phyloP scores from a whole-genome alignment of 1,140 invertebrate species.

The Samia ricini region DNA sequence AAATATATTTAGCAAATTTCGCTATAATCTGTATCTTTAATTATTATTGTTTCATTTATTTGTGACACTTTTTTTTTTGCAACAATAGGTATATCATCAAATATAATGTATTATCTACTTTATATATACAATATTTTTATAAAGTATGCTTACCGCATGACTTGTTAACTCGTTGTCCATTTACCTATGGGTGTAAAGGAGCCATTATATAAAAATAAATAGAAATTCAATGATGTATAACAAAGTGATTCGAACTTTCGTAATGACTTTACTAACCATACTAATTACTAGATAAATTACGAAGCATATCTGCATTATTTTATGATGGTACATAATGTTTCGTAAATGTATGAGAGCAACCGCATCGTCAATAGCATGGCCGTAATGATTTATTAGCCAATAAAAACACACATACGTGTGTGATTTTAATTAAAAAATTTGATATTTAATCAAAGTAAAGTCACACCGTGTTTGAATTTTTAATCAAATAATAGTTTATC shows the following conservation, averaged over 20 bases:
- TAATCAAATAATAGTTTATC: slow-evolving; percentile 8
- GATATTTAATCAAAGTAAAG: slow-evolving; percentile 13
- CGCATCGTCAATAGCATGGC: slow-evolving; percentile 27
- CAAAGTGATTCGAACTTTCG: not conserved
- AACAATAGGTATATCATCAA: no score
- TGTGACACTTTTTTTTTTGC: no score
- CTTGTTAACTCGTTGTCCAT: slow-evolving; percentile 32
- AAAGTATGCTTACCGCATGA: slow-evolving; percentile 37
- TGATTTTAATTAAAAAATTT: slow-evolving; percentile 38
- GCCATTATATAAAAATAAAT: not conserved
- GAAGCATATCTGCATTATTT: slow-evolving; percentile 38
- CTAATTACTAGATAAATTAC: slow-evolving; percentile 23
- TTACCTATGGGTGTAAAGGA: slow-evolving; percentile 9
- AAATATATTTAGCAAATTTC: no score
- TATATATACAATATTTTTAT: not conserved
- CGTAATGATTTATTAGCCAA: slow-evolving; percentile 34
- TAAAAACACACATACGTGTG: slow-evolving; percentile 31
- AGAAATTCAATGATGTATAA: not conserved
- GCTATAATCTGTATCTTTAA: no score
- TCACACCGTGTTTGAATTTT: slow-evolving; percentile 9
- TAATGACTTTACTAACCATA: slow-evolving; percentile 21
- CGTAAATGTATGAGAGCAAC: slow-evolving; percentile 22
- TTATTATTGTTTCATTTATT: no score
- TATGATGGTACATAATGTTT: slow-evolving; percentile 30
- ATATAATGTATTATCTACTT: no score